Conservation (phyloP, 1,140 invertebrate species). For the Tenebrio molitor region DNA sequence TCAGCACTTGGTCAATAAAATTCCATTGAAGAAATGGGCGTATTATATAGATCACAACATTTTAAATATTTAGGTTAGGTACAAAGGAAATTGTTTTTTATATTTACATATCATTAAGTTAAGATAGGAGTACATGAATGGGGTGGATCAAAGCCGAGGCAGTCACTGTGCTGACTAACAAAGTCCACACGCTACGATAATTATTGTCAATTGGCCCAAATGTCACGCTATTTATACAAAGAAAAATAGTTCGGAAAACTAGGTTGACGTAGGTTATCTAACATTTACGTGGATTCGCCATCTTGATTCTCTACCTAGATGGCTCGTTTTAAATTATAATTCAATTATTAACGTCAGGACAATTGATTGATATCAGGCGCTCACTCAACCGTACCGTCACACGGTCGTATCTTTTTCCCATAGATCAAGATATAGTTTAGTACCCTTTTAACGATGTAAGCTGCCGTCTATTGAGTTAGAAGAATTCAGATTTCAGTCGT, state of each 20-base stretch:
- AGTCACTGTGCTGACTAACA: neutral
- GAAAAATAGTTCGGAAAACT: too few relatives aligned
- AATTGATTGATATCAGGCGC: conserved; percentile 36
- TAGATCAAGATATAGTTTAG: conserved; percentile 37
- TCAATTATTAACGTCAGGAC: conserved; percentile 27
- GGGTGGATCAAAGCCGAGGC: conserved; percentile 39
- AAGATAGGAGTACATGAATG: conserved; percentile 8
- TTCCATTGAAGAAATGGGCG: conserved; percentile 43
- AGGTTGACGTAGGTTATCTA: too few relatives aligned
- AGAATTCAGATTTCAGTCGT: neutral
- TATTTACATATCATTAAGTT: conserved; percentile 42
- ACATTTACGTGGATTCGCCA: too few relatives aligned
- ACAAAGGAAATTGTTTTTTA: conserved; percentile 39
- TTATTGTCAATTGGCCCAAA: conserved; percentile 8
- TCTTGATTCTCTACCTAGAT: neutral
- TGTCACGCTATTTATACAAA: conserved; percentile 9
- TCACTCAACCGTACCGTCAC: conserved; percentile 13
- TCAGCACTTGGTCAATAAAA: conserved; percentile 36
- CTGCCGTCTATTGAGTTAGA: conserved; percentile 13
- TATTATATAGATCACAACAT: conserved; percentile 37
- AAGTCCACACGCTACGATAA: neutral
- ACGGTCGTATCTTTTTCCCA: conserved; percentile 8
- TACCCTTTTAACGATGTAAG: conserved; percentile 12
- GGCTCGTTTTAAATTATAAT: conserved; percentile 39
- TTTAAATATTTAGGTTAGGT: conserved; percentile 30